Evolutionary conservation across 1,140 invertebrate species (phyloP), one percentile per base, ranked within the genome.

Genomic region (Aradophagus sp.): DNA sequence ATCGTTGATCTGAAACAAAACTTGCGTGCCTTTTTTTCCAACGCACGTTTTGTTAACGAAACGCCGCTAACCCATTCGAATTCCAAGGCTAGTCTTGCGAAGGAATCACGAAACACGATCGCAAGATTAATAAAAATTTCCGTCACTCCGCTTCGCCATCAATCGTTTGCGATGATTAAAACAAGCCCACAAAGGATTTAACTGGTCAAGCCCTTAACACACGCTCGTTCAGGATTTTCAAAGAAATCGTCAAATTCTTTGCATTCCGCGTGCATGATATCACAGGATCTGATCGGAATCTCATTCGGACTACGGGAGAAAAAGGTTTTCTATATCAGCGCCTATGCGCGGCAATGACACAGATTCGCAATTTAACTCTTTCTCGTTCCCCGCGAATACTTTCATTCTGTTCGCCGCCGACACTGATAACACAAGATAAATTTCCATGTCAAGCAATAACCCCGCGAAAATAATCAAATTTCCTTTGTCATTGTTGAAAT

Each of bases 251-350:
- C 42, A 29, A 48, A 65, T 65, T 65, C 50, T 44, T 19, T 2
- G 17, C 52, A 44, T 66, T 50, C 62, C 32, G 13, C 2, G 14
- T 10, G 41, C 12, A 41, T 39, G 41, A 65, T 53, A 65, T 66
- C 62, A 50, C 5, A 10, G 13, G 15, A 66, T 58, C 38, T 42
- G 44, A 66, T 66, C 62, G 42, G 45, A 34, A 58, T 58, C 52
- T 50, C 62, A 53, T 31, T 66, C 14, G 19, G 19, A 44, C 20
- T 27, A 32, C 27, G 20, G 7, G 13, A 27, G 8, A n/a, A 62
- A 44, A 44, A 44, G 31, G 15, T 34, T 42, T 56, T 44, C 29
- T 47, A 47, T 41, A 56, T 65, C 50, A 48, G 15, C 35, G 26
- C n/a, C 12, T 27, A 20, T 41, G 35, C 19, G 19, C 36, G 36